Evolutionary conservation across 2,113 vertebrate genomes (phyloP), one percentile per base, ranked within the genome.

Genomic region (Corydoras sp.): DNA sequence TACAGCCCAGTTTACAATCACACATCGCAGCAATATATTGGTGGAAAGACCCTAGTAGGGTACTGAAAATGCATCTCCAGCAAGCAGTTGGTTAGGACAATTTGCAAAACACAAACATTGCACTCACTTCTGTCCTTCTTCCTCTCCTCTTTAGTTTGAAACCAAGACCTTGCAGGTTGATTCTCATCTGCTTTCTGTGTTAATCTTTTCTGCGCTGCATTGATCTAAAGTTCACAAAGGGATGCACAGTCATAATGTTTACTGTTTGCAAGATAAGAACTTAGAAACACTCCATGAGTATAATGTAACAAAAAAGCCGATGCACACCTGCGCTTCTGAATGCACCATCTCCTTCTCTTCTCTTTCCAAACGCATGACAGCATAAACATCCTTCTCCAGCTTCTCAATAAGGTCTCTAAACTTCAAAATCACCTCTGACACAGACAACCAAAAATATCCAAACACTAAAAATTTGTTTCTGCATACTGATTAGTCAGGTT

Each of bases 381-480:
- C 91, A 4, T 95, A 92, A 0, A 98, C 82, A 0, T 99, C 97
- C 76, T 93, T 95, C 82, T 99, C 97, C 81, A 98, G 81, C 70
- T 92, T 95, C n/a, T 90, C 85, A 70, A 99, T 98, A 75, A 93
- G 92, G 69, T 96, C 93, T 68, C 95, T 88, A 84, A 99, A 98
- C 79, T 93, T 98, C 75, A 97, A 77, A 76, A 98, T 87, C 48
- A 99, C 95, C 53, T 99, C 97, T 99, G 81, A 69, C 14, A 54
- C 9, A 32, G 14, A 12, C n/a, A 29, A 62, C 11, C 62, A 3
- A 63, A 3, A 2, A 49, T 43, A 14, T 32, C 29, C 29, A 15
- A 14, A 9, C 31, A 71, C 10, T n/a, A n/a, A 50, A 3, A 55
- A 53, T 1, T 10, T 5, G 7, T 43, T 43, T 8, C 35, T 43